A percentile compares a stretch with the other conserved stretches of the same genome.
Conservation (phyloP, 2,797 vertebrate species). For the Enteromius fasciolatus region DNA sequence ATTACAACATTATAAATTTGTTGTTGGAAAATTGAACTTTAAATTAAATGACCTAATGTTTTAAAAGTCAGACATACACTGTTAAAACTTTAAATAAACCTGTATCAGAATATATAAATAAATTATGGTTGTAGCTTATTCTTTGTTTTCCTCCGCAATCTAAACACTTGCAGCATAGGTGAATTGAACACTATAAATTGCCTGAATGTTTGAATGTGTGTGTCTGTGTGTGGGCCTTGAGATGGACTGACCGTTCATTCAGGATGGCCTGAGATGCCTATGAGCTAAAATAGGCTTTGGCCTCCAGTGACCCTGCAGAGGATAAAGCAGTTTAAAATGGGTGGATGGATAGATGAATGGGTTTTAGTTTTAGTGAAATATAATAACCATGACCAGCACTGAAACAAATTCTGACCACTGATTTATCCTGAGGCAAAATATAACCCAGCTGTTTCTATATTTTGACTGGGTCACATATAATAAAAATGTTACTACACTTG, state of each 20-base stretch:
- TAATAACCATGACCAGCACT: conserved; percentile 9
- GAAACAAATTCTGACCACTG: conserved; percentile 9
- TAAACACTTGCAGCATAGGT: not conserved
- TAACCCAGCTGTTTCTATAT: not conserved
- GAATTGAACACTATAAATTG: not conserved
- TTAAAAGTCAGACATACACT: not conserved
- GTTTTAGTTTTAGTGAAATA: not conserved
- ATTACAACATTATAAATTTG: conserved; percentile 2
- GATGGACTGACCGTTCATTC: not conserved
- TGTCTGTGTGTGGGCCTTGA: not conserved
- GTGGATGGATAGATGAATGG: not conserved
- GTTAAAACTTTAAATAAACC: not conserved
- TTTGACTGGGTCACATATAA: conserved; percentile 17
- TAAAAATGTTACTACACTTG: conserved; percentile 14
- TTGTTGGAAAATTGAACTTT: not conserved
- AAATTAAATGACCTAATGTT: not conserved
- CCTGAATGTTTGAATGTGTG: not conserved
- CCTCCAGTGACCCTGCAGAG: not conserved
- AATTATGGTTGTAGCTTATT: not conserved
- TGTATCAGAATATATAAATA: too few relatives aligned
- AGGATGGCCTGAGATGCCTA: not conserved
- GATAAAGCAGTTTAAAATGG: not conserved
- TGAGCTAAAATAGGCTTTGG: not conserved
- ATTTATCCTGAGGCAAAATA: conserved; percentile 17
- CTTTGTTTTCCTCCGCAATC: not conserved